These are phyloP conservation scores for Paratilapia polleni DNA, from an alignment of 2,113 vertebrate genomes.

Conservation along the genomic window DNA sequence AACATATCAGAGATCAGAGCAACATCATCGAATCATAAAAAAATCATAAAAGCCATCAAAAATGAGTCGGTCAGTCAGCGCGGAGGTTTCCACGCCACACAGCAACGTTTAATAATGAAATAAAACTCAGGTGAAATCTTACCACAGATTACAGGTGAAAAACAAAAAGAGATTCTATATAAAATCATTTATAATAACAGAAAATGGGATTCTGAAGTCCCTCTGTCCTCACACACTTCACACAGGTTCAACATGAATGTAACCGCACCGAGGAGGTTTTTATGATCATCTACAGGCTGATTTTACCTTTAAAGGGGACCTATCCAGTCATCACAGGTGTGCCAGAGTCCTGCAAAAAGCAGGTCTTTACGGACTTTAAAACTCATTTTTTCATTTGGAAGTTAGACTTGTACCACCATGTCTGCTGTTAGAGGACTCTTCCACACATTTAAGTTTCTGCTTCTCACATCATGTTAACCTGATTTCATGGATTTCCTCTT, in stretches of 20 bases:
- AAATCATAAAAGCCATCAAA: not conserved
- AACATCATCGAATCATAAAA: not conserved
- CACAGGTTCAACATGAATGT: slow-evolving; percentile 20
- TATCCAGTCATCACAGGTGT: not conserved
- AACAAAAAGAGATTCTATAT: not conserved
- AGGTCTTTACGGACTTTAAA: not conserved
- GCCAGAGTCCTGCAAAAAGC: too few species aligned
- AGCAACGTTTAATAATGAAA: not conserved
- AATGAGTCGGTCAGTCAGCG: not conserved
- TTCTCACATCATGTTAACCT: too few species aligned
- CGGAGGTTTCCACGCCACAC: not conserved
- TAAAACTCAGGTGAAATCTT: not conserved
- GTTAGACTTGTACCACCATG: not conserved
- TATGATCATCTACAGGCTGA: not conserved
- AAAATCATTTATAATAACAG: slow-evolving; percentile 31
- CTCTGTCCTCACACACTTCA: not conserved
- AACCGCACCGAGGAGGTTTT: not conserved
- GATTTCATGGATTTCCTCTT: not conserved
- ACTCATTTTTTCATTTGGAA: not conserved
- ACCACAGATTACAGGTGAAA: slow-evolving; percentile 28
- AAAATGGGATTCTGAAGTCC: not conserved
- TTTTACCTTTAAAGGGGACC: not conserved
- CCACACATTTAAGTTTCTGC: too few species aligned
- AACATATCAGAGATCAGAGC: not conserved
- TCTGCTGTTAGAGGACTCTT: not conserved